Evolutionary conservation across 2,797 vertebrate species (phyloP).

Genomic region (Dendrocincla tyrannina): DNA sequence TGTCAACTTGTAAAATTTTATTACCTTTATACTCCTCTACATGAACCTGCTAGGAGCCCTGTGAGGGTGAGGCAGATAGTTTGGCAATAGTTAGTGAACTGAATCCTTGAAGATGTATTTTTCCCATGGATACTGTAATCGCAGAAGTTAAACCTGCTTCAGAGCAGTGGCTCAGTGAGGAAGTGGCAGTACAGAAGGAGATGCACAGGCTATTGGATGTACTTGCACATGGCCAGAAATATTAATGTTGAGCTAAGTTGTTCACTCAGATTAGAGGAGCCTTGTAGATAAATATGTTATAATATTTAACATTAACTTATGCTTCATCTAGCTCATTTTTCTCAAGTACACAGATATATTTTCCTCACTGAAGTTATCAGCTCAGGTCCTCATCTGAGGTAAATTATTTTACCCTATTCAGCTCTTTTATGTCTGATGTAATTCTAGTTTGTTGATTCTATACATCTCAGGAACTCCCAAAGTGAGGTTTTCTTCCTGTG

Average conservation of each 20-base stretch:
- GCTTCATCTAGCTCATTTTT: conserved; percentile 17
- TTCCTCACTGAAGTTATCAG: not conserved
- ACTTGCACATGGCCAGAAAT: not conserved
- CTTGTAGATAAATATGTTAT: not conserved
- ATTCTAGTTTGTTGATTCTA: not conserved
- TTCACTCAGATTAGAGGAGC: not conserved
- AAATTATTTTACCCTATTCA: not conserved
- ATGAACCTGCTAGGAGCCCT: not conserved
- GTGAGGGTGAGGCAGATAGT: not conserved
- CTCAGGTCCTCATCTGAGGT: not conserved
- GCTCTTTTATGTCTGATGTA: not conserved
- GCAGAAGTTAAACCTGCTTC: not conserved
- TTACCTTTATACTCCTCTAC: not conserved
- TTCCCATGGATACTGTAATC: not conserved
- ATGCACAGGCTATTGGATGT: not conserved
- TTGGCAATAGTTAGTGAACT: not conserved
- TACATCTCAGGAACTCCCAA: not conserved
- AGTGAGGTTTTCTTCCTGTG: not conserved
- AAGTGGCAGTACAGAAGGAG: not conserved
- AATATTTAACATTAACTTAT: conserved; percentile 42
- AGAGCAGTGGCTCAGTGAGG: not conserved
- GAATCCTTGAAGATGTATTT: not conserved
- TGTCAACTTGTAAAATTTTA: not conserved
- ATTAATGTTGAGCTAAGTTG: conserved; percentile 22
- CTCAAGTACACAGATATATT: not conserved